These are phyloP conservation scores for Cryptocephalus moraei DNA, from an alignment of 2,888 invertebrate genomes.

Conservation along the genomic window DNA sequence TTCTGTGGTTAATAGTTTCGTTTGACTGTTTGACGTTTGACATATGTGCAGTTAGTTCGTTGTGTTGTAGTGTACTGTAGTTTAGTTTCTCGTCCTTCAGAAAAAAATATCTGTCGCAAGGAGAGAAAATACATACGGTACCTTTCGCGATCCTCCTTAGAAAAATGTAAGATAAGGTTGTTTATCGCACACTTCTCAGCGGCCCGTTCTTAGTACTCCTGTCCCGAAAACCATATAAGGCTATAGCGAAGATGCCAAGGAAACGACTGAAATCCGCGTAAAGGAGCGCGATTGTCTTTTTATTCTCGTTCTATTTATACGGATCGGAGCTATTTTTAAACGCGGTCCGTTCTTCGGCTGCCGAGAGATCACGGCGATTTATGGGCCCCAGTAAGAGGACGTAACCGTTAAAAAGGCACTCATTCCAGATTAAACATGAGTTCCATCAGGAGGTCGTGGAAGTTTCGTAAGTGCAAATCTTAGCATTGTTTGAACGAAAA, in stretches of 20 bases:
- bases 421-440: no score
- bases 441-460: no score
- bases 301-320: constrained; percentile 16
- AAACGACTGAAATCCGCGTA: constrained; percentile 19
- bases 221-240: constrained; percentile 23
- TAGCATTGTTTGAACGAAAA: no score
- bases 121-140: constrained; percentile 2
- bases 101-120: constrained; percentile 7
- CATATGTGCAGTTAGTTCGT: no score
- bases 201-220: constrained; percentile 1
- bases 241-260: constrained; percentile 28
- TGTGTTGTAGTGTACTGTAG: background rate
- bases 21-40: no score
- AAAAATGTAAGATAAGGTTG: constrained; percentile 11
- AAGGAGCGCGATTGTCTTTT: constrained; percentile 13
- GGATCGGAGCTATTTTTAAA: constrained; percentile 19
- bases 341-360: constrained; percentile 5
- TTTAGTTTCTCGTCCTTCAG: constrained; percentile 10
- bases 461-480: no score
- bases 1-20: no score
- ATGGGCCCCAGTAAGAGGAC: no score
- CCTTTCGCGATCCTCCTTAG: constrained; percentile 17
- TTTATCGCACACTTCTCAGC: constrained; percentile 10
- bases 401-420: constrained; percentile 12
- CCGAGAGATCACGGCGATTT: constrained; percentile 18